Evolutionary conservation across 2,888 invertebrate genomes (phyloP).

Genomic region (Dynastes grantii): DNA sequence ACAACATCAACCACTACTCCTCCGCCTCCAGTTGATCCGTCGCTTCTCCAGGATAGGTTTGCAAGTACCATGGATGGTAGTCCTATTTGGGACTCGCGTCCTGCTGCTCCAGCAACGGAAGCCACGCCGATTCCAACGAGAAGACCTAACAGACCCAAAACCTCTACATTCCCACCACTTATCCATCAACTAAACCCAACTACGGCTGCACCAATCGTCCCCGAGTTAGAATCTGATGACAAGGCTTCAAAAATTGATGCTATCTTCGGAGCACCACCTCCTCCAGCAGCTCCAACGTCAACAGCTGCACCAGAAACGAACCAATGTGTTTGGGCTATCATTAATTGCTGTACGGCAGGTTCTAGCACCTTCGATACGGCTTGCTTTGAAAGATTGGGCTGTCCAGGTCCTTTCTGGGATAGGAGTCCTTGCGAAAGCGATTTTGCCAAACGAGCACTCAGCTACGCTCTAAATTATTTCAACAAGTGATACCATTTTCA

Average conservation of each 20-base stretch:
- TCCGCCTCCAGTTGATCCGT: neutral
- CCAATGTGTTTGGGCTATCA: slow-evolving; percentile 83
- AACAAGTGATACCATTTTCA: slow-evolving; percentile 4
- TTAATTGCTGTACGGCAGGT: slow-evolving; percentile 79
- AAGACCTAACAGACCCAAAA: slow-evolving; percentile 52
- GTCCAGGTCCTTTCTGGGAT: slow-evolving; percentile 83
- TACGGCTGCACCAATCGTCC: neutral
- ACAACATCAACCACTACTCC: neutral
- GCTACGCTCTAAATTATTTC: slow-evolving; percentile 69
- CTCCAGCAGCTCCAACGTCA: slow-evolving; percentile 57
- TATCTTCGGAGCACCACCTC: slow-evolving; percentile 54
- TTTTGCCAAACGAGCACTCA: slow-evolving; percentile 75
- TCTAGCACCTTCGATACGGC: slow-evolving; percentile 71
- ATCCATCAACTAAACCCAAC: slow-evolving; percentile 53
- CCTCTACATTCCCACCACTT: slow-evolving; percentile 59
- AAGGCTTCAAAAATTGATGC: too few relatives aligned
- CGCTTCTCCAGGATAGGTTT: slow-evolving; percentile 27
- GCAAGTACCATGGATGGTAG: slow-evolving; percentile 26
- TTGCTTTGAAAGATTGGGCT: slow-evolving; percentile 83
- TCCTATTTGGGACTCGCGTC: slow-evolving; percentile 64
- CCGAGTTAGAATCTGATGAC: too few relatives aligned
- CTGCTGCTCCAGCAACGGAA: slow-evolving; percentile 36
- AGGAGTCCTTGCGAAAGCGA: slow-evolving; percentile 79
- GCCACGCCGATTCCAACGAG: slow-evolving; percentile 46
- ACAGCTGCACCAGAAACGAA: slow-evolving; percentile 67